Base-by-base conservation (phyloP, 2,888 invertebrate genomes). In the Mesorhabditis spiculigera region DNA sequence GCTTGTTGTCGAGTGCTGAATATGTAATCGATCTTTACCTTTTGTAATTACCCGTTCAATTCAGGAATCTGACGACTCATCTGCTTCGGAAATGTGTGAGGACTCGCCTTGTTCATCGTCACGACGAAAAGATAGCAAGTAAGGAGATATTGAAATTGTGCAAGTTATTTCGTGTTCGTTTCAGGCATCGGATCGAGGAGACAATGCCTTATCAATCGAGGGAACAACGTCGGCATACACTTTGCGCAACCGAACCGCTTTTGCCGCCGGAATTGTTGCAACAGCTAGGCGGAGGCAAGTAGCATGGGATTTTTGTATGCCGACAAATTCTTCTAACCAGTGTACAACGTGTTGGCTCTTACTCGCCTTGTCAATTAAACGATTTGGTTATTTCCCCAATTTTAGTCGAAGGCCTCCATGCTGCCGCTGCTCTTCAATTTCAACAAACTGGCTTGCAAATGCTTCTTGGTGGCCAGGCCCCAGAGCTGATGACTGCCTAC, bases 51-150 rank as follows among this genome's bases (percentile, higher is more conserved):
- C 43, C n/a, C 5, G 43, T 6, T 69, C 28, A 28, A 28, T 78
- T 66, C 70, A 83, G 81, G 83, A 83, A 67, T 84, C 84, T 4
- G 82, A 82, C 66, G 82, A 84, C 44, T 81, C 81, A 8, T 78
- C 78, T 10, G 75, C 78, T n/a, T 80, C 78, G 45, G 82, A 83
- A 42, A 62, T 79, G 41, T 72, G 76, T 13, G 75, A 76, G n/a
- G 74, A 75, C 16, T 76, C 76, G 13, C 75, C 76, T 10, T 66
- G 72, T 0, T 71, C 68, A 43, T 75, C 76, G 10, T 43, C 68
- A 65, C 69, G 71, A 16, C 68, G 70, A 58, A 44, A 68, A 16
- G 70, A 73, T 3, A 10, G 28, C 45, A 72, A 69, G 61, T 68
- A 70, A 10, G 68, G 66, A 45, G 73, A 77, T 64, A 72, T 77